Conservation (phyloP, 2,113 vertebrate species). For the Tringa solitaria region DNA sequence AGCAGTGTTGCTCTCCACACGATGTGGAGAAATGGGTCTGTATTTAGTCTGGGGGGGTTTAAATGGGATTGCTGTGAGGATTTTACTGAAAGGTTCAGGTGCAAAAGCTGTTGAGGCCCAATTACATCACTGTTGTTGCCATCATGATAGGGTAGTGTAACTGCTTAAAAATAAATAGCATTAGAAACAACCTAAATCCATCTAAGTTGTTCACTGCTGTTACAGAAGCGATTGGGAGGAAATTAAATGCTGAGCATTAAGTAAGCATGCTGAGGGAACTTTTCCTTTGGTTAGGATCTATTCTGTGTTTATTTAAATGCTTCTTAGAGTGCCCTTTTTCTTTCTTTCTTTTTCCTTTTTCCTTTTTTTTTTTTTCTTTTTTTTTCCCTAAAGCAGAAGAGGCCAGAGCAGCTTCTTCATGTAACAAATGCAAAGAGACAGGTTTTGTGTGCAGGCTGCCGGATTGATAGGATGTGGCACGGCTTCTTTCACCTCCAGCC, state of each 20-base stretch:
- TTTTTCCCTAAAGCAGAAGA: neutral
- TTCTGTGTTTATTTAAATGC: neutral
- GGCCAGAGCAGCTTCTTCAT: neutral
- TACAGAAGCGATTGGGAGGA: neutral
- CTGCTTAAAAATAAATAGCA: neutral
- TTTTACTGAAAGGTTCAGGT: neutral
- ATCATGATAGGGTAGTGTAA: neutral
- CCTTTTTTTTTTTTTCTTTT: neutral
- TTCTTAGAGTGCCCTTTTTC: neutral
- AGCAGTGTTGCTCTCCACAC: fast-evolving
- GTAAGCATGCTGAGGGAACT: neutral
- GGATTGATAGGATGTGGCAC: constrained; percentile 30
- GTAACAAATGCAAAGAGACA: neutral
- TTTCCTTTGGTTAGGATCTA: neutral
- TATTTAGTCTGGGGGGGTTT: neutral
- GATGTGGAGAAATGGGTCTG: neutral
- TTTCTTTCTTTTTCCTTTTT: too few species aligned
- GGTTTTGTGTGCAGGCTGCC: neutral
- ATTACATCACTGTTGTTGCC: neutral
- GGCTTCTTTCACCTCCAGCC: constrained; percentile 21
- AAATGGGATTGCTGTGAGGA: neutral
- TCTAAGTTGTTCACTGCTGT: neutral
- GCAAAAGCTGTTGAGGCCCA: neutral
- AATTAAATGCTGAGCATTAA: neutral
- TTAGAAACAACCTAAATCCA: neutral